phyloP scores from a whole-genome alignment of 2,797 vertebrate genomes.

The Microctenopoma stevenorrisi region DNA sequence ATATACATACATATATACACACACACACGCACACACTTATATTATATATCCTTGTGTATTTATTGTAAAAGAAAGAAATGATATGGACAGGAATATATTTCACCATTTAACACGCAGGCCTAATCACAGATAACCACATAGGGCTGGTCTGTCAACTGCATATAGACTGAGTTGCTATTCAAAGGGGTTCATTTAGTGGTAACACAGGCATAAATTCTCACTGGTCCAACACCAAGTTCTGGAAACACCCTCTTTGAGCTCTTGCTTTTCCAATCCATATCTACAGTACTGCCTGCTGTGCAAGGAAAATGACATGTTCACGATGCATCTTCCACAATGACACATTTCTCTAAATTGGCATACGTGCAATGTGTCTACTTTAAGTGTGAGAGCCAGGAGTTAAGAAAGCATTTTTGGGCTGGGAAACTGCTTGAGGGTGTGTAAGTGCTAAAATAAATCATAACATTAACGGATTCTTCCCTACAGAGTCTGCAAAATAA shows the following conservation, averaged over 20 bases:
- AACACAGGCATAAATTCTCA: slow-evolving; percentile 46
- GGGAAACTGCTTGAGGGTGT: slow-evolving; percentile 73
- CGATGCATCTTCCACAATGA: slow-evolving; percentile 35
- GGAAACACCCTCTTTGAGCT: slow-evolving; percentile 61
- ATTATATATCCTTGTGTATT: not conserved
- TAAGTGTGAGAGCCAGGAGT: slow-evolving; percentile 58
- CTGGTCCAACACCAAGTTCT: slow-evolving; percentile 42
- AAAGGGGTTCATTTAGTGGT: slow-evolving; percentile 65
- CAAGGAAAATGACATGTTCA: slow-evolving; percentile 42
- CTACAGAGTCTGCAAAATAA: slow-evolving; percentile 55
- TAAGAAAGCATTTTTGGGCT: slow-evolving; percentile 74
- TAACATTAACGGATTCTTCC: slow-evolving; percentile 72
- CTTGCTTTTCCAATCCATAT: slow-evolving; percentile 45
- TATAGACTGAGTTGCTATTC: slow-evolving; percentile 45
- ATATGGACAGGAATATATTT: slow-evolving; percentile 32
- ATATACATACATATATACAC: no score
- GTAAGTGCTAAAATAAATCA: slow-evolving; percentile 80
- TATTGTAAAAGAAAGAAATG: slow-evolving; percentile 31
- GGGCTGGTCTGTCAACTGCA: slow-evolving; percentile 32
- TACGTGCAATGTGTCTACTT: slow-evolving; percentile 20
- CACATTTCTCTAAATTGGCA: slow-evolving; percentile 43
- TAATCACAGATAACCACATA: slow-evolving; percentile 35
- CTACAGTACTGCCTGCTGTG: slow-evolving; percentile 19
- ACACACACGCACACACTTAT: no score
- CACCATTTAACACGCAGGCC: slow-evolving; percentile 26